Conservation (phyloP, 2,888 invertebrate species). For the Xylota segnis region DNA sequence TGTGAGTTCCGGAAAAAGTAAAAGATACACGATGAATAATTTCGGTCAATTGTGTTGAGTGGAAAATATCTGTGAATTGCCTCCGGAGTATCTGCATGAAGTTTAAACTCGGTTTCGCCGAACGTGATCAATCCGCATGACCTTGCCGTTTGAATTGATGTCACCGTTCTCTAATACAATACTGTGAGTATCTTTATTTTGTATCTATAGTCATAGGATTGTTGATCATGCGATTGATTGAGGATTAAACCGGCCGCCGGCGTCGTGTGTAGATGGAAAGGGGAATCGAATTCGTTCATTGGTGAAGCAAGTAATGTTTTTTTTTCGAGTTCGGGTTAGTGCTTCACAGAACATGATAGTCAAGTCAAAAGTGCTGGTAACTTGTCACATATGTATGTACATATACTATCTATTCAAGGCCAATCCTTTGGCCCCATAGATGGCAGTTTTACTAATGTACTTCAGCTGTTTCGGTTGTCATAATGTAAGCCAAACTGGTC, state of each 20-base stretch:
- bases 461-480: too few relatives aligned
- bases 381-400: too few relatives aligned
- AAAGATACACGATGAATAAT: conserved; percentile 21
- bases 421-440: too few relatives aligned
- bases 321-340: too few relatives aligned
- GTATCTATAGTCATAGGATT: neutral
- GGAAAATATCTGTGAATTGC: conserved; percentile 1
- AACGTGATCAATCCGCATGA: conserved; percentile 23
- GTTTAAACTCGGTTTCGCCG: conserved; percentile 6
- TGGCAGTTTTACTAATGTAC: too few relatives aligned
- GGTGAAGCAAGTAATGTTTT: too few relatives aligned
- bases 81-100: neutral
- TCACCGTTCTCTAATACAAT: conserved; percentile 18
- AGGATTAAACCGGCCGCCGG: neutral
- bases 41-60: conserved; percentile 21
- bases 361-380: too few relatives aligned
- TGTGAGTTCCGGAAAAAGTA: conserved; percentile 49
- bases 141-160: conserved; percentile 43
- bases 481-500: too few relatives aligned
- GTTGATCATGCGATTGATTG: conserved; percentile 26
- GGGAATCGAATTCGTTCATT: too few relatives aligned
- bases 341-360: too few relatives aligned
- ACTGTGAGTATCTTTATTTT: conserved; percentile 27
- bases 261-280: too few relatives aligned
- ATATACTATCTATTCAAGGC: too few relatives aligned